phyloP scores from a whole-genome alignment of 2,797 vertebrate genomes.

The Thripadectes ignobilis region DNA sequence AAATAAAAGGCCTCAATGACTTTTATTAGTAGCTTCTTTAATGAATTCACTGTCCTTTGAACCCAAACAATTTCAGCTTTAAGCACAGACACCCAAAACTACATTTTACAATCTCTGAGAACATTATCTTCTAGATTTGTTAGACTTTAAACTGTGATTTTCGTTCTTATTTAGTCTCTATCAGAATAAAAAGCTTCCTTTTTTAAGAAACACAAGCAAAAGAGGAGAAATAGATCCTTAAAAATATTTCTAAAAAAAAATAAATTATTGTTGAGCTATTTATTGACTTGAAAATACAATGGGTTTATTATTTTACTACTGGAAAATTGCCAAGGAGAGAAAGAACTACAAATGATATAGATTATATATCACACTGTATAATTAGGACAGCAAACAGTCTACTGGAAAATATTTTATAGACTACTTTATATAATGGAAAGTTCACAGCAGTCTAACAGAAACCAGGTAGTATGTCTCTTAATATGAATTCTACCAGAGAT shows the following conservation, averaged over 20 bases:
- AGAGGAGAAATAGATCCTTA: not conserved
- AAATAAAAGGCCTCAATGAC: constrained; percentile 82
- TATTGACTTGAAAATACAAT: constrained; percentile 18
- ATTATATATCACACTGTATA: constrained; percentile 38
- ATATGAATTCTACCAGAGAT: constrained; percentile 51
- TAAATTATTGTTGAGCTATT: constrained; percentile 15
- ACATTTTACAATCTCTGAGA: not conserved
- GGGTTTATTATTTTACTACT: constrained; percentile 47
- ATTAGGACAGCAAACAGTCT: constrained; percentile 62
- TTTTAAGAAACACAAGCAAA: not conserved
- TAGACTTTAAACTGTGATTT: not conserved
- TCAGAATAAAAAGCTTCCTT: not conserved
- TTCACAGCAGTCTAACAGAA: constrained; percentile 37
- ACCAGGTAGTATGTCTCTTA: constrained; percentile 31
- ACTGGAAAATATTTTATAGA: constrained; percentile 55
- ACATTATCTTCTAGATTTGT: not conserved
- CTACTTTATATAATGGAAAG: constrained; percentile 52
- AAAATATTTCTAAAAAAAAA: not conserved
- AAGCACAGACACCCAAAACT: not conserved
- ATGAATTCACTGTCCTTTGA: constrained; percentile 73
- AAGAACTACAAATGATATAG: constrained; percentile 13
- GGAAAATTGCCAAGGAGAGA: constrained; percentile 52
- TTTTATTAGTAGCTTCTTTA: constrained; percentile 80
- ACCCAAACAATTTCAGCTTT: constrained; percentile 62
- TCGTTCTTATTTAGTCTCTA: constrained; percentile 6